phyloP scores from a whole-genome alignment of 2,797 vertebrate species.

The Poliocrania exsul region DNA sequence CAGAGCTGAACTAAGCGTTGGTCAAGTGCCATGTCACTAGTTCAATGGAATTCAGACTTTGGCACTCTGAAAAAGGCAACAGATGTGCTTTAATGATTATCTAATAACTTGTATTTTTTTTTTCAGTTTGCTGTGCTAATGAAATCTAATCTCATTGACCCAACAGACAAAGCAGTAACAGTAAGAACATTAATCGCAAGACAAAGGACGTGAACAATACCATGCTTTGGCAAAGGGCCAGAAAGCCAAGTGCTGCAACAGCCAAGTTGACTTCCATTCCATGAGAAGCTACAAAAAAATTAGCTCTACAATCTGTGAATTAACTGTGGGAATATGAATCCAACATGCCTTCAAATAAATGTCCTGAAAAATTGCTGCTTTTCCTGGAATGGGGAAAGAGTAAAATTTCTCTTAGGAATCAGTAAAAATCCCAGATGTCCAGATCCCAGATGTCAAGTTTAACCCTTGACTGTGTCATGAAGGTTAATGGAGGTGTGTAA shows the following conservation, averaged over 20 bases:
- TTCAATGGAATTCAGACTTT: slow-evolving; percentile 71
- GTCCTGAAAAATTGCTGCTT: background rate
- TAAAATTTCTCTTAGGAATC: background rate
- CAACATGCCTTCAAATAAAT: background rate
- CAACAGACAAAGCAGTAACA: slow-evolving; percentile 32
- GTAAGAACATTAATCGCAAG: slow-evolving; percentile 45
- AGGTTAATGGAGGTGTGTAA: background rate
- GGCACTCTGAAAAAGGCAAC: slow-evolving; percentile 56
- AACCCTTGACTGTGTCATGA: background rate
- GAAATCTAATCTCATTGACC: slow-evolving; percentile 56
- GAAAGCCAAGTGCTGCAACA: background rate
- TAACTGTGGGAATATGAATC: background rate
- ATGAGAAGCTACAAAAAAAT: background rate
- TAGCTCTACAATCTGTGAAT: background rate
- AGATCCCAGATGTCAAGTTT: background rate
- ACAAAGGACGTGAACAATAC: slow-evolving; percentile 29
- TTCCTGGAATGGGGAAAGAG: background rate
- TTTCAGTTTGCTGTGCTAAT: slow-evolving; percentile 51
- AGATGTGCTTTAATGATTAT: slow-evolving; percentile 65
- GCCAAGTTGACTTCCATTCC: background rate
- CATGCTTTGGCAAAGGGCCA: background rate
- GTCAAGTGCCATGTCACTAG: slow-evolving; percentile 64
- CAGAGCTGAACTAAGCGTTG: slow-evolving; percentile 57
- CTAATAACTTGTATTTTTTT: slow-evolving; percentile 37
- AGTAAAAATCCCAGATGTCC: background rate